These are phyloP conservation scores for Kryptolebias ocellatus DNA, from an alignment of 2,797 vertebrate species.

Conservation along the genomic window DNA sequence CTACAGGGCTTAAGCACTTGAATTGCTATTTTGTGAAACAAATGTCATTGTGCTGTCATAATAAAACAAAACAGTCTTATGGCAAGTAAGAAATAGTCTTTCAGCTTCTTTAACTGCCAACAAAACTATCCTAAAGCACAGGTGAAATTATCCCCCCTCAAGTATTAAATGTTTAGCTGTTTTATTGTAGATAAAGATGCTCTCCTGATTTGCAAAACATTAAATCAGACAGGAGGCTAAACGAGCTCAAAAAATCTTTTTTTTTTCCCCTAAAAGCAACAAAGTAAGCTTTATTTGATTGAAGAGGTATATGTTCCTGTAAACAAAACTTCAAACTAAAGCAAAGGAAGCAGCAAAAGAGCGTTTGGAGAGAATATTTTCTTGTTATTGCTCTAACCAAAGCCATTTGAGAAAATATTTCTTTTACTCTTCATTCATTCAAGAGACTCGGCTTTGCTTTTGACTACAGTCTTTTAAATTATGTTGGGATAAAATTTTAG, in stretches of 20 bases:
- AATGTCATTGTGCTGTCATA: not conserved
- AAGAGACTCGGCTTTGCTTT: no score
- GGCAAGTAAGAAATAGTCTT: not conserved
- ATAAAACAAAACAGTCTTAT: constrained; percentile 6
- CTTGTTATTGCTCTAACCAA: no score
- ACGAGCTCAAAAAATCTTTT: constrained; percentile 1
- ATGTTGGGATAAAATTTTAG: no score
- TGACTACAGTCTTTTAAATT: no score
- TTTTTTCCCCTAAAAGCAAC: constrained; percentile 6
- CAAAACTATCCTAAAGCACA: not conserved
- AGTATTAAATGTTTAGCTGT: constrained; percentile 13
- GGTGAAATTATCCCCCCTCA: not conserved
- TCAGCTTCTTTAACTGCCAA: not conserved
- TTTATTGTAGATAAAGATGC: constrained; percentile 14
- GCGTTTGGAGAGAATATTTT: no score
- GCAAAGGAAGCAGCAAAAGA: not conserved
- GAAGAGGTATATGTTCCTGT: constrained; percentile 6
- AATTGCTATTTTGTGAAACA: not conserved
- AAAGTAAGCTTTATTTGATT: constrained; percentile 19
- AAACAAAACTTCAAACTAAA: constrained; percentile 42
- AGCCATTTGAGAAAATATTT: no score
- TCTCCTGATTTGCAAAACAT: constrained; percentile 14
- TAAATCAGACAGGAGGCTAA: constrained; percentile 19
- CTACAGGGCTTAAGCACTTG: not conserved
- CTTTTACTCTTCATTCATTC: no score